phyloP scores from a whole-genome alignment of 2,797 vertebrate species.

The Champsocephalus esox region DNA sequence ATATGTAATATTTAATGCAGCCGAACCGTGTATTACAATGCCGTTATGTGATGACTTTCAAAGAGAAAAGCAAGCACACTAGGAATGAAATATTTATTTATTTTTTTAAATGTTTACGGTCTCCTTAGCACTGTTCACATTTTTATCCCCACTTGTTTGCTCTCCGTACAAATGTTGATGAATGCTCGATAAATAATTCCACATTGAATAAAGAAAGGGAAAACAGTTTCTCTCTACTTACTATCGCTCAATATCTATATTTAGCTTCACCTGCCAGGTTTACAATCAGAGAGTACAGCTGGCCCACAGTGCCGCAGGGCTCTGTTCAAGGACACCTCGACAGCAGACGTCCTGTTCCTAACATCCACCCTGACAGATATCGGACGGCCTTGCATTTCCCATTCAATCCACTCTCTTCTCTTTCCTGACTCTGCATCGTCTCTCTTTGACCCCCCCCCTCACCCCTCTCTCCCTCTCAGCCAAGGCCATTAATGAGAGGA shows the following conservation, averaged over 20 bases:
- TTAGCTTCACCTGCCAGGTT: background rate
- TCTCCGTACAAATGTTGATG: background rate
- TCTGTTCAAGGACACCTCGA: conserved; percentile 9
- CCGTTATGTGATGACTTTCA: no score
- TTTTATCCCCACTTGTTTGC: background rate
- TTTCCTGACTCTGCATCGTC: background rate
- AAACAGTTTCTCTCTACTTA: background rate
- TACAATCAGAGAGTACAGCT: background rate
- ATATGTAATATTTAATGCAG: no score
- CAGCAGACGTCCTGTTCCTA: conserved; percentile 1
- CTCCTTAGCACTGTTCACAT: background rate
- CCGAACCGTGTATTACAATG: no score
- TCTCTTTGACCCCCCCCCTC: background rate
- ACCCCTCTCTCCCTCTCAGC: conserved; percentile 1
- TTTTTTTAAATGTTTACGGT: no score
- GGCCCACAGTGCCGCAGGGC: background rate
- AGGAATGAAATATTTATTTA: no score
- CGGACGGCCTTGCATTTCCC: background rate
- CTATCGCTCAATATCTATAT: background rate
- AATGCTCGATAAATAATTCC: background rate
- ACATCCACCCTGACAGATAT: conserved; percentile 3
- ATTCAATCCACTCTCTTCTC: background rate
- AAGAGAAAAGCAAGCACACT: no score
- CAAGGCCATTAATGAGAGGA: conserved; percentile 30
- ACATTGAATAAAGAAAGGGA: background rate